These are phyloP conservation scores for Lanistes nyassanus DNA, from an alignment of 1,140 invertebrate genomes.

Conservation along the genomic window DNA sequence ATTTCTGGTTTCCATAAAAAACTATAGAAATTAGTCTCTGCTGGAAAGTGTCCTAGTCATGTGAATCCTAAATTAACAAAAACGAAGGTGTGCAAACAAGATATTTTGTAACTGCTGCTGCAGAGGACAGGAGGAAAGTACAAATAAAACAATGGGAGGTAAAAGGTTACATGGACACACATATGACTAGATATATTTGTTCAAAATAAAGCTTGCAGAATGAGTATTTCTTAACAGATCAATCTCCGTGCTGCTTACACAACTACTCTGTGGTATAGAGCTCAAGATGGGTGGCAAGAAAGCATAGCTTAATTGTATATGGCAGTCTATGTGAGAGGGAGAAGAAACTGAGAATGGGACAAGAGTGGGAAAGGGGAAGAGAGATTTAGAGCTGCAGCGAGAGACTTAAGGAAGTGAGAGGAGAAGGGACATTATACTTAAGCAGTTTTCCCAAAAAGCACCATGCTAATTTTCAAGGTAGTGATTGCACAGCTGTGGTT, in stretches of 20 bases:
- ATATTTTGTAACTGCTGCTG: too few species aligned
- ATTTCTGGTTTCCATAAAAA: too few species aligned
- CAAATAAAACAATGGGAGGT: conserved; percentile 32
- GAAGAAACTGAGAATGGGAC: neutral
- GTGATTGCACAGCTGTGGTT: conserved; percentile 23
- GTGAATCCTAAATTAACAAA: too few species aligned
- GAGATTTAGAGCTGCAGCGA: neutral
- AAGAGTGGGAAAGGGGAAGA: neutral
- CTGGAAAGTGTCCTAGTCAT: too few species aligned
- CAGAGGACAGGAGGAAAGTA: too few species aligned
- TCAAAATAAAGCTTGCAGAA: conserved; percentile 56
- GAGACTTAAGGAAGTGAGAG: too few species aligned
- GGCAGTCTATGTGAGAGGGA: conserved; percentile 19
- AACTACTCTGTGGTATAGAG: conserved; percentile 16
- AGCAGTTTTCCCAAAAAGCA: neutral
- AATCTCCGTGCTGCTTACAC: conserved; percentile 19
- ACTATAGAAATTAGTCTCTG: too few species aligned
- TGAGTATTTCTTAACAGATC: conserved; percentile 33
- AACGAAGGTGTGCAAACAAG: too few species aligned
- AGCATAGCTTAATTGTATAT: neutral
- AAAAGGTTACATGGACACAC: conserved; percentile 45
- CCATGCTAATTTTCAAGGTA: conserved; percentile 3
- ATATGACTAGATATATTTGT: conserved; percentile 59
- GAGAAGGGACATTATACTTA: neutral
- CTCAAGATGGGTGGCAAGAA: neutral